Base-by-base conservation (phyloP, 2,113 vertebrate genomes). In the Aix galericulata region DNA sequence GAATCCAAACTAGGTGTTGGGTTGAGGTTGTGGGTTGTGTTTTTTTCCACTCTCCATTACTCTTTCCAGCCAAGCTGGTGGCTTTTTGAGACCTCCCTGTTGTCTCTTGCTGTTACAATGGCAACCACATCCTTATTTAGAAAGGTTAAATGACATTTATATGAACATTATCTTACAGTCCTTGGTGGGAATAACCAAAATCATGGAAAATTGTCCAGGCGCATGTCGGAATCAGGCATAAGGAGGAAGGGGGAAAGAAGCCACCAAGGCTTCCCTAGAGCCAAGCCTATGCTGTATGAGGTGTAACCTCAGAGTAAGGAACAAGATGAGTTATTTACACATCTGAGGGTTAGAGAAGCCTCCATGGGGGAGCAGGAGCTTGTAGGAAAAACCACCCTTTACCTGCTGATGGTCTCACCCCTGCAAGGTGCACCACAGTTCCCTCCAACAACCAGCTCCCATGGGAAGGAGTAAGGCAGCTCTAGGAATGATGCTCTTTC, bases 271-370 rank as follows among this genome's bases (percentile, higher is more conserved):
- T 52, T 8, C 12, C 20, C 56, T 73, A n/a, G 58, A 72, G 62
- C 4, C 0, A 0, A 50, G 50, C 67, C 73, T 75, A 25, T 0
- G 0, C 29, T 59, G 10, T 71, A 36, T 50, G 17, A 60, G 29
- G 11, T 46, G 13, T 82, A 67, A 85, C 63, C 58, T 62, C 82
- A 82, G 50, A 71, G 20, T 8, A 75, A 42, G 23, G 34, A 56
- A 66, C 50, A n/a, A 86, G 10, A 23, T 38, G 12, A 26, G 13
- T 20, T 68, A 4, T 90, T 66, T 64, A 36, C 13, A 89, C 31
- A 58, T 58, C 46, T 2, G 3, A 79, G 62, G 50, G 31, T 69
- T n/a, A 74, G 22, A 80, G 56, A 75, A 71, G 21, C 32, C 29
- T 69, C 20, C 6, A 4, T 20, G 68, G 46, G 46, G 44, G 46